Evolutionary conservation across 2,797 vertebrate species (phyloP), one percentile per base, ranked within the genome.

Genomic region (Selene dorsalis): DNA sequence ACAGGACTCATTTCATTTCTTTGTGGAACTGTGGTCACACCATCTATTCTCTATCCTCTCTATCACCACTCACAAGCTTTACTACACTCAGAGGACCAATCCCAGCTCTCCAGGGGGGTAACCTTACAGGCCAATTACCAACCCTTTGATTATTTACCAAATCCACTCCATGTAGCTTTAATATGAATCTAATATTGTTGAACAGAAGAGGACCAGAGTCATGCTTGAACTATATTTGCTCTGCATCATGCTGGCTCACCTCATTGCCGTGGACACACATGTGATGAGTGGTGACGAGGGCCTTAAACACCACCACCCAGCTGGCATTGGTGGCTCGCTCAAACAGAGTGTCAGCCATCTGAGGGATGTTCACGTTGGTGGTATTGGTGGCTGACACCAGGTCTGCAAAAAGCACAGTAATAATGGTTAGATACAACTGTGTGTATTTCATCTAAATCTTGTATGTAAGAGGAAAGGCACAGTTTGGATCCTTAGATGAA

Each of bases 261-360:
- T 99, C 98, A 50, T 99, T 99, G 86, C 98, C 98, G 47, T 99
- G 96, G 90, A 99, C 97, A 95, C 98, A 98, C 89, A 99, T 96
- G 94, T 99, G 98, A 93, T 99, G 98, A 43, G 95, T 97, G 75
- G 98, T 97, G 92, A 96, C 96, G 69, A 99, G 96, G 47, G 98
- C 98, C 95, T 99, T 99, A 93, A 99, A 99, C 73, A 99, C 98
- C 0, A 99, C 98, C 91, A 99, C 96, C 98, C 98, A 99, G 96
- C 98, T 99, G 89, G 97, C 98, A 11, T 99, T 99, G 17, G 97
- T 97, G 75, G 98, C 95, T 86, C 98, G 92, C 90, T 99, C 98
- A 86, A 99, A 99, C 90, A 99, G 96, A 0, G 98, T 99, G 91
- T 99, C 98, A 0, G 98, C 98, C 98, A 99, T 97, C 93, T 99